Conservation (phyloP, 2,888 invertebrate species). For the Athrips mouffetella region DNA sequence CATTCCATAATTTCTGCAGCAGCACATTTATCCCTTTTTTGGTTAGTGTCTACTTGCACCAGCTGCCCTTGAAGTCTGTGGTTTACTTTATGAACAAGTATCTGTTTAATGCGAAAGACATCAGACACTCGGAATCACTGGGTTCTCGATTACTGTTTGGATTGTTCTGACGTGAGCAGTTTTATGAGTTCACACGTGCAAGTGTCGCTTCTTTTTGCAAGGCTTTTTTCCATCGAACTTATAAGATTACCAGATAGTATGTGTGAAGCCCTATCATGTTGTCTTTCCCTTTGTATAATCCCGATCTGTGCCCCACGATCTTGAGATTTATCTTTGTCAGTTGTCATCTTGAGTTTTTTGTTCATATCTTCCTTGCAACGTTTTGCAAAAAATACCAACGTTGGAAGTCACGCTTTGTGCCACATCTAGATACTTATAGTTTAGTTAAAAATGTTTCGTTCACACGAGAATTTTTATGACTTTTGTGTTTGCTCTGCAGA, state of each 20-base stretch:
- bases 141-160: neutral
- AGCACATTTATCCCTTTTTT: neutral
- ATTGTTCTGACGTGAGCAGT: neutral
- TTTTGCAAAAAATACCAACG: neutral
- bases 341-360: slow-evolving; percentile 3
- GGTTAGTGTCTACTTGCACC: slow-evolving; percentile 1
- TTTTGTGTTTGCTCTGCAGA: neutral
- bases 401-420: slow-evolving; percentile 2
- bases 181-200: neutral
- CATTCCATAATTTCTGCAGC: neutral
- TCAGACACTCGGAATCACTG: neutral
- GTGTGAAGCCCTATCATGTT: slow-evolving; percentile 1
- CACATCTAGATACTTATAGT: neutral
- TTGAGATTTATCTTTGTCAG: slow-evolving; percentile 4
- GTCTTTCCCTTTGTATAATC: neutral
- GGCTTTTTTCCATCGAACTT: neutral
- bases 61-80: slow-evolving; percentile 2
- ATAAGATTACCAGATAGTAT: slow-evolving; percentile 6
- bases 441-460: neutral
- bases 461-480: neutral
- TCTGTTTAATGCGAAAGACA: neutral
- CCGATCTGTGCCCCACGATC: slow-evolving; percentile 3
- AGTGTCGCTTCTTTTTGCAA: neutral
- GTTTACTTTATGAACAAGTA: neutral
- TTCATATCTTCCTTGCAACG: neutral